Evolutionary conservation across 1,140 invertebrate species (phyloP).

Genomic region (Amphibalanus amphitrite): DNA sequence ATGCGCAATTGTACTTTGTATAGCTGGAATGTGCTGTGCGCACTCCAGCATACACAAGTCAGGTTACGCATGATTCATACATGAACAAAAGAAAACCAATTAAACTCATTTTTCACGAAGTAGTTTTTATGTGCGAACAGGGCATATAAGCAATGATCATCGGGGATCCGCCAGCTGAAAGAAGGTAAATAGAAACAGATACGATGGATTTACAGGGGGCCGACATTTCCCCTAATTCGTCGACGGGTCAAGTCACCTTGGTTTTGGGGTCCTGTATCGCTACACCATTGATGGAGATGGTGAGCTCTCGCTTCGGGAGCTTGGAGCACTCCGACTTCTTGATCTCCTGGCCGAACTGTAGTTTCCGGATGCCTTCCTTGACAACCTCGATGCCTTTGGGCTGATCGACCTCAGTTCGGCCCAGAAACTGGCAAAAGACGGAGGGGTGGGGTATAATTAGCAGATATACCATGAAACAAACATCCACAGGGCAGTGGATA

Average conservation of each 20-base stretch:
- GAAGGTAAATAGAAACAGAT: too few relatives aligned
- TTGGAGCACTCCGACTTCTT: constrained; percentile 77
- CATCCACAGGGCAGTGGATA: neutral
- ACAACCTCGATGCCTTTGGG: constrained; percentile 94
- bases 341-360: constrained; percentile 85
- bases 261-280: constrained; percentile 68
- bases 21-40: too few relatives aligned
- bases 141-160: too few relatives aligned
- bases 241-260: constrained; percentile 37
- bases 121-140: too few relatives aligned
- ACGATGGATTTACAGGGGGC: too few relatives aligned
- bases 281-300: constrained; percentile 86
- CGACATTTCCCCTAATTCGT: too few relatives aligned
- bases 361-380: constrained; percentile 83
- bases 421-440: constrained; percentile 57
- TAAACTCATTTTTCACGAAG: too few relatives aligned
- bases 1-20: too few relatives aligned
- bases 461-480: neutral
- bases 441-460: neutral
- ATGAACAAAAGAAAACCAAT: too few relatives aligned
- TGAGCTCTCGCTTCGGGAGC: constrained; percentile 65
- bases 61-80: too few relatives aligned
- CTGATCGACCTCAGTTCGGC: constrained; percentile 78
- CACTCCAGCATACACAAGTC: too few relatives aligned
- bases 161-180: too few relatives aligned